Percentiles rank a stretch among this genome's conserved stretches.
Evolutionary conservation across 1,140 invertebrate genomes (phyloP).

Genomic region (Philopotamus ludificatus): DNA sequence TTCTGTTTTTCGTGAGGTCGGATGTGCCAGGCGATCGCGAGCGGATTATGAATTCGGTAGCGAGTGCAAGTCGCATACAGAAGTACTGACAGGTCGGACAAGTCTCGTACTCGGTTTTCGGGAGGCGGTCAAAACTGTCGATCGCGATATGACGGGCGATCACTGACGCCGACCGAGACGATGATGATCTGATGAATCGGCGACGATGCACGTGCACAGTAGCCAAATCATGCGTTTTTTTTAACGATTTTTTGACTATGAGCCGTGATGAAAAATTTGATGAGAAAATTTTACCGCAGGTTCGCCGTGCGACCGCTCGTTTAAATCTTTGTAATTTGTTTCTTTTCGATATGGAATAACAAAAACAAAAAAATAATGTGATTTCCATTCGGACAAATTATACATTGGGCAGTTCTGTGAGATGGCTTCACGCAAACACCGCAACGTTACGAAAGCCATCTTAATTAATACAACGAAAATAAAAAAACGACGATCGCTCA

Average conservation of each 20-base stretch:
- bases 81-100: background rate
- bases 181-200: background rate
- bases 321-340: background rate
- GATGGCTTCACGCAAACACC: too few relatives aligned
- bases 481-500: too few relatives aligned
- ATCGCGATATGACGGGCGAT: slow-evolving; percentile 8
- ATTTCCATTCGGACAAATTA: too few relatives aligned
- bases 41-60: background rate
- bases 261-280: background rate
- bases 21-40: background rate
- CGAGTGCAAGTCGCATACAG: background rate
- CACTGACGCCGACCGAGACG: slow-evolving; percentile 11
- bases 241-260: background rate
- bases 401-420: too few relatives aligned
- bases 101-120: slow-evolving; percentile 2
- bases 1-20: too few relatives aligned
- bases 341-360: too few relatives aligned
- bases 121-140: slow-evolving; percentile 3
- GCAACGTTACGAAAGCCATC: too few relatives aligned
- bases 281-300: background rate
- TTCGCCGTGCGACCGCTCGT: slow-evolving; percentile 1
- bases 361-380: too few relatives aligned
- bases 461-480: too few relatives aligned
- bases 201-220: background rate
- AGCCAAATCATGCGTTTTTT: background rate